Conservation (phyloP, 2,113 vertebrate species). For the Alethe castanea region DNA sequence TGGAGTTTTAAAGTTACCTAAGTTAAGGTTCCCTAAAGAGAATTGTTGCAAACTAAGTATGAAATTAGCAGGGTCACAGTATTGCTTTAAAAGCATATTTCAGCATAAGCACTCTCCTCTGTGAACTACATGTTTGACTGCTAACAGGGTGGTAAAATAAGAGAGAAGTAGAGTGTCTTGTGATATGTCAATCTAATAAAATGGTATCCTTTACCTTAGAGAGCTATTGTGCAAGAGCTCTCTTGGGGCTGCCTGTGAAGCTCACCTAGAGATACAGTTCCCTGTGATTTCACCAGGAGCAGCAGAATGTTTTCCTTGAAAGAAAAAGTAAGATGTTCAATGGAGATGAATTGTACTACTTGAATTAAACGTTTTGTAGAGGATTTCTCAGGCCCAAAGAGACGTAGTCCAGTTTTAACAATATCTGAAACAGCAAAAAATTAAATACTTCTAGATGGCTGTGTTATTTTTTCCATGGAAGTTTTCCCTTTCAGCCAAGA, state of each 20-base stretch:
- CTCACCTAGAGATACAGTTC: background rate
- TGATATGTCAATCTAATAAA: background rate
- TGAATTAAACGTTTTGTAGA: background rate
- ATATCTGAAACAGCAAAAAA: background rate
- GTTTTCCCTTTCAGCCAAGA: background rate
- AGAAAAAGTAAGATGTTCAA: background rate
- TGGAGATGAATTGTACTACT: background rate
- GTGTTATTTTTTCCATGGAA: background rate
- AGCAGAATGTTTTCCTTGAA: background rate
- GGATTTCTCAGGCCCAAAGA: background rate
- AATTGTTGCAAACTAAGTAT: background rate
- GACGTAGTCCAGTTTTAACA: background rate
- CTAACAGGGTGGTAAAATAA: background rate
- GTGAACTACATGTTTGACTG: rapidly evolving
- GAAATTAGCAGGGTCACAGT: rapidly evolving
- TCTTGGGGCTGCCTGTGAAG: background rate
- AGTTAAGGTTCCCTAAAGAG: background rate
- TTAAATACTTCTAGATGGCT: background rate
- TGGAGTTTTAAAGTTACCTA: background rate
- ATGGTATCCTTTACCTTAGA: background rate
- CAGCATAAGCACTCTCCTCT: background rate
- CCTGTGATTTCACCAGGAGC: background rate
- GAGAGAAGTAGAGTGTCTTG: background rate
- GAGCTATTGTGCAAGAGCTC: background rate
- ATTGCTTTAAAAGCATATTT: background rate